These are phyloP conservation scores for Achroia grisella DNA, from an alignment of 1,140 invertebrate species.

Conservation along the genomic window DNA sequence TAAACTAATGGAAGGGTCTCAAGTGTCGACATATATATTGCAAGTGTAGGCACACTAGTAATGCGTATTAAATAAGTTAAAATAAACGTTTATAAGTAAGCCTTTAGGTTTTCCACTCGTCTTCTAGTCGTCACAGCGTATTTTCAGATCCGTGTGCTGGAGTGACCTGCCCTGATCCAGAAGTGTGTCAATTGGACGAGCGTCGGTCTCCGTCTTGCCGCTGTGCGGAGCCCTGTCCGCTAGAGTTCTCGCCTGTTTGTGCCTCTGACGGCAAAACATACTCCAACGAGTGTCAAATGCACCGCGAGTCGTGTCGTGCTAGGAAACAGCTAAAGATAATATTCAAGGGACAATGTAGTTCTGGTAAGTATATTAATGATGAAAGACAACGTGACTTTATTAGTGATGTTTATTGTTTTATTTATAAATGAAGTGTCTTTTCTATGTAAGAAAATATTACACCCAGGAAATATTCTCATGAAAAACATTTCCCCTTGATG, in stretches of 20 bases:
- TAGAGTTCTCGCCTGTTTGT: slow-evolving; percentile 88
- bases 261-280: slow-evolving; percentile 91
- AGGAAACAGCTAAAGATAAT: slow-evolving; percentile 83
- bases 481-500: background rate
- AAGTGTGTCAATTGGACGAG: slow-evolving; percentile 89
- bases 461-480: no score
- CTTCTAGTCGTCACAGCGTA: no score
- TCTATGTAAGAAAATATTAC: no score
- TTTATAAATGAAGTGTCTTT: no score
- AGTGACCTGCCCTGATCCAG: slow-evolving; percentile 83
- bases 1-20: no score
- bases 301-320: slow-evolving; percentile 83
- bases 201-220: slow-evolving; percentile 84
- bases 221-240: slow-evolving; percentile 85
- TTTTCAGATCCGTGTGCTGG: slow-evolving; percentile 89
- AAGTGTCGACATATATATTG: no score
- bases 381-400: no score
- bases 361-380: slow-evolving; percentile 74
- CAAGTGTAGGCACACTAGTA: no score
- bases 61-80: no score
- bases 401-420: no score
- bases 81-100: no score
- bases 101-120: no score
- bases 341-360: slow-evolving; percentile 85
- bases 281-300: slow-evolving; percentile 87